Evolutionary conservation across 92 coral and sea anemone genomes (phyloP), one percentile per base, ranked within the genome.

Genomic region (Epizoanthus stellaris): DNA sequence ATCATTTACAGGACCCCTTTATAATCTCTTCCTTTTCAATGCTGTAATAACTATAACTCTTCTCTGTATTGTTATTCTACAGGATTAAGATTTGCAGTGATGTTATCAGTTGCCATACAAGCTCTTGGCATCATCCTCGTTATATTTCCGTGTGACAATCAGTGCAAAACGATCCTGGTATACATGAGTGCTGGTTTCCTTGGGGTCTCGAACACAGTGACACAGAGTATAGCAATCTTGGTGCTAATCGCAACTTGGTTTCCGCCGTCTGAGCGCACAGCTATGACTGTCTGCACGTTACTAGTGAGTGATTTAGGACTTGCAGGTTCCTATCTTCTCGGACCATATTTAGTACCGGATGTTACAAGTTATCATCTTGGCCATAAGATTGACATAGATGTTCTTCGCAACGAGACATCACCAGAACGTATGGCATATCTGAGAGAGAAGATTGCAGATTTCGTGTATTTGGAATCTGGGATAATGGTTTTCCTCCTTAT

Each of bases 291-390:
- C 17, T 79, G 54, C 58, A 62, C 60, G 1, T 79, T 61, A 23
- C 72, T 79, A 5, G 71, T 79, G 13, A 62, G 71, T 61, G 83
- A 79, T 56, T 42, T 79, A 16, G 83, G 83, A n/a, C 6, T 79
- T 12, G 71, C 83, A 20, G 6, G 61, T 62, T 63, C 83, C 43
- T 79, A 79, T 11, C 17, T 79, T 2, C 0, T 39, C 34, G 83
- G 83, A 1, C 83, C 83, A 1, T 79, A 79, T 25, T 17, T 79
- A 42, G 83, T 79, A n/a, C 83, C 83, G 17, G 83, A 79, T 63
- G 83, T 63, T 20, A 70, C 71, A 20, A 62, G 65, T 10, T 79
- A 79, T 23, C 70, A 61, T 4, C 63, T 56, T 15, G 83, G 83
- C 14, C 83, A 63, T 43, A 79, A 79, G 59, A 63, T 79, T 40